Percentiles rank a stretch among this genome's conserved stretches.
Conservation (phyloP, 2,888 invertebrate genomes). For the Hedya salicella region DNA sequence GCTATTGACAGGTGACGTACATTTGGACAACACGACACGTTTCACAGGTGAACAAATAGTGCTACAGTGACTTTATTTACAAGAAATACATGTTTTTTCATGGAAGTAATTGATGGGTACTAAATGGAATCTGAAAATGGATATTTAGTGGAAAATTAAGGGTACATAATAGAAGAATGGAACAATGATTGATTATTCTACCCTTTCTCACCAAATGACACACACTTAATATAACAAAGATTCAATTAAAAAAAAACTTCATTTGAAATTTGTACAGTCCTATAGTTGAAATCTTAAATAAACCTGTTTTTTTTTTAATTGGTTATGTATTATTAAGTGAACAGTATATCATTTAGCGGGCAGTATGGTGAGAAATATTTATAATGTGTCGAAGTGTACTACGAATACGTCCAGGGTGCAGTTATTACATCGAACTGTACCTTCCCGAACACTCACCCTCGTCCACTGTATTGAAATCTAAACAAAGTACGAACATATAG, state of each 20-base stretch:
- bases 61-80: conserved; percentile 2
- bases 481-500: conserved; percentile 60
- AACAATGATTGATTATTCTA: conserved; percentile 17
- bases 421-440: conserved; percentile 57
- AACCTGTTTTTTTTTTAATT: too few relatives aligned
- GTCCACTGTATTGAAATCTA: conserved; percentile 74
- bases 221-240: not conserved
- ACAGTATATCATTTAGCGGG: not conserved
- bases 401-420: conserved; percentile 35
- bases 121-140: conserved; percentile 25
- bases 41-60: conserved; percentile 3
- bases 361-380: conserved; percentile 18
- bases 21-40: conserved; percentile 16
- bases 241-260: too few relatives aligned
- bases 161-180: conserved; percentile 14
- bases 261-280: too few relatives aligned
- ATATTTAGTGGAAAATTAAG: conserved; percentile 37
- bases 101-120: conserved; percentile 13
- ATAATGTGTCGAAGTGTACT: conserved; percentile 33
- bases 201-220: conserved; percentile 10
- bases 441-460: conserved; percentile 73
- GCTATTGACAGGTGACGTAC: too few relatives aligned
- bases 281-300: too few relatives aligned
- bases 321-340: not conserved
- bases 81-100: not conserved